Conservation (phyloP, 2,113 vertebrate genomes). For the Lampris megalopsis region DNA sequence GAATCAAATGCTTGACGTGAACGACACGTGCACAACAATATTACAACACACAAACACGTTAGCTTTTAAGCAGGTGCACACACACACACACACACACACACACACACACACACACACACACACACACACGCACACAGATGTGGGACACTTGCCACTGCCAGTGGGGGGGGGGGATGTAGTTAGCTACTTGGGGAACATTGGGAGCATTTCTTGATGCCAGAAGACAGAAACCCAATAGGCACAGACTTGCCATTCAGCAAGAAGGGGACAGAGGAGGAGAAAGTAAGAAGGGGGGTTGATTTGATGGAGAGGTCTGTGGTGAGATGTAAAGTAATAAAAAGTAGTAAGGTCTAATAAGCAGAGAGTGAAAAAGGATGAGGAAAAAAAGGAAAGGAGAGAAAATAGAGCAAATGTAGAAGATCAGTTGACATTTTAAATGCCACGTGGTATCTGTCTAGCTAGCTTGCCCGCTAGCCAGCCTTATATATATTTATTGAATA, state of each 20-base stretch:
- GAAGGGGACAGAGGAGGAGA: conserved; percentile 26
- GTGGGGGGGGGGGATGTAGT: conserved; percentile 51
- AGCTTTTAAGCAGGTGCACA: conserved; percentile 28
- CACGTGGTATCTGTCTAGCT: too few relatives aligned
- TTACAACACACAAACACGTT: conserved; percentile 15
- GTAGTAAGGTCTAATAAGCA: conserved; percentile 20
- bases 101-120: conserved; percentile 2
- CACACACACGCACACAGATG: conserved; percentile 19
- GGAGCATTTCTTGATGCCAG: conserved; percentile 46
- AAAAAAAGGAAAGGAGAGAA: neutral
- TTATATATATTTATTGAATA: too few relatives aligned
- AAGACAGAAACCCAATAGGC: conserved; percentile 32
- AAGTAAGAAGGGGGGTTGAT: conserved; percentile 22
- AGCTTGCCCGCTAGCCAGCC: too few relatives aligned
- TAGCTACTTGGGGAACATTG: conserved; percentile 39
- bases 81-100: conserved; percentile 13
- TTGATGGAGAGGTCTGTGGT: conserved; percentile 18
- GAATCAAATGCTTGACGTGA: neutral
- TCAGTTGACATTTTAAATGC: too few relatives aligned
- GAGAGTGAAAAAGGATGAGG: conserved; percentile 26
- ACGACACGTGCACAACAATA: conserved; percentile 12
- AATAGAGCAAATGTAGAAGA: neutral
- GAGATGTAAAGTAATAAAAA: neutral
- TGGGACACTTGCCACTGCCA: conserved; percentile 59
- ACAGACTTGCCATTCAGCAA: conserved; percentile 50